These are phyloP conservation scores for Calycopis cecrops DNA, from an alignment of 1,140 invertebrate species.

Conservation along the genomic window DNA sequence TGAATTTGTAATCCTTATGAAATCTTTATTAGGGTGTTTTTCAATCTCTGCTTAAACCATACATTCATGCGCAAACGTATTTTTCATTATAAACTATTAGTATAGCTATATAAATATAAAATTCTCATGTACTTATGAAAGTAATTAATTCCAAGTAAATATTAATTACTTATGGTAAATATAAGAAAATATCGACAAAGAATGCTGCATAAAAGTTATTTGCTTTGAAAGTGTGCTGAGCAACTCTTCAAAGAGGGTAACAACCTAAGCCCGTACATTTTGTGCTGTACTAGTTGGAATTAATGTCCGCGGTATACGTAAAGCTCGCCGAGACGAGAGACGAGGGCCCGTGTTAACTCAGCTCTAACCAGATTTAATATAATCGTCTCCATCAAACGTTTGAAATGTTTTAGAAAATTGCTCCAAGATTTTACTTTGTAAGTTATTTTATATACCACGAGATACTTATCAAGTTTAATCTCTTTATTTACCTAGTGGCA, in stretches of 20 bases:
- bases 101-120: too few species aligned
- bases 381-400: conserved; percentile 19
- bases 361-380: conserved; percentile 19
- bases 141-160: too few species aligned
- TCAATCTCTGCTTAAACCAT: too few species aligned
- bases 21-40: too few species aligned
- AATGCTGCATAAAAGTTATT: conserved; percentile 8
- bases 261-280: conserved; percentile 17
- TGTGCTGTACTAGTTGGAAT: conserved; percentile 21
- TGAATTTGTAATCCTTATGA: too few species aligned
- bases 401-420: conserved; percentile 3
- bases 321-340: conserved; percentile 12
- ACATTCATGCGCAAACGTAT: too few species aligned
- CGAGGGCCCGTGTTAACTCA: conserved; percentile 16
- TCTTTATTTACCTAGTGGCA: too few species aligned
- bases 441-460: background rate
- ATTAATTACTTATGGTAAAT: too few species aligned
- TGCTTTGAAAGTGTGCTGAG: conserved; percentile 10
- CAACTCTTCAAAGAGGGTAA: conserved; percentile 10
- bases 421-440: background rate
- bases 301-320: conserved; percentile 23
- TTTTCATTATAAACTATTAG: too few species aligned
- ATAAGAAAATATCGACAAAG: conserved; percentile 1
- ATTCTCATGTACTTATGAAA: too few species aligned
- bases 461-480: too few species aligned